Conservation (phyloP, 2,888 invertebrate species). For the Scaeva pyrastri region DNA sequence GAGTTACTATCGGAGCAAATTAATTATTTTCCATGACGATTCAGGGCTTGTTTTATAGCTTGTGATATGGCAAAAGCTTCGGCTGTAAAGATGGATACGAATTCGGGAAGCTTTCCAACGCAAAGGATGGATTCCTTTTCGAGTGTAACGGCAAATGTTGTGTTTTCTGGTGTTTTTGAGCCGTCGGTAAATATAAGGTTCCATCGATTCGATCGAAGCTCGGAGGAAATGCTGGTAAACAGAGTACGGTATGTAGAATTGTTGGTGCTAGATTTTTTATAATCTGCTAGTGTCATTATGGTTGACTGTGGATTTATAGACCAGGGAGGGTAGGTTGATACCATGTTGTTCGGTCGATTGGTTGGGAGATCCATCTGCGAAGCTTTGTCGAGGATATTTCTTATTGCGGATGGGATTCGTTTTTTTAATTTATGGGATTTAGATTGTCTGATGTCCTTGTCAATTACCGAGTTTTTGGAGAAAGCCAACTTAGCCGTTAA, state of each 20-base stretch:
- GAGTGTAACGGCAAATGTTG: no score
- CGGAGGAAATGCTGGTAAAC: background rate
- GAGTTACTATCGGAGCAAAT: no score
- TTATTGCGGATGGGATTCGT: no score
- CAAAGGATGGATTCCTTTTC: no score
- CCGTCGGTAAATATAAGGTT: no score
- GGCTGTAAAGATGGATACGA: no score
- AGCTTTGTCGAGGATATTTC: background rate
- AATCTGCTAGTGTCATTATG: background rate
- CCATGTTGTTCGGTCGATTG: background rate
- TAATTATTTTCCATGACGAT: no score
- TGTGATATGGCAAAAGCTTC: no score
- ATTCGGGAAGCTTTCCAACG: no score
- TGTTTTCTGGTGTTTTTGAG: no score
- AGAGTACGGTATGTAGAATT: background rate
- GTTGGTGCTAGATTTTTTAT: background rate
- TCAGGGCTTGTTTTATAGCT: no score
- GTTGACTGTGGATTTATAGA: background rate
- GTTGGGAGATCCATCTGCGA: background rate
- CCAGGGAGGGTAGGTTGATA: background rate
- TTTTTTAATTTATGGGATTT: conserved; percentile 4
- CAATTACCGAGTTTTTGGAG: background rate
- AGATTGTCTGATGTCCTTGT: background rate
- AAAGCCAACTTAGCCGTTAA: background rate
- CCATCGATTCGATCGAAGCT: no score